Base-by-base conservation (phyloP, 2,888 invertebrate species). In the Drosophila barbarae region DNA sequence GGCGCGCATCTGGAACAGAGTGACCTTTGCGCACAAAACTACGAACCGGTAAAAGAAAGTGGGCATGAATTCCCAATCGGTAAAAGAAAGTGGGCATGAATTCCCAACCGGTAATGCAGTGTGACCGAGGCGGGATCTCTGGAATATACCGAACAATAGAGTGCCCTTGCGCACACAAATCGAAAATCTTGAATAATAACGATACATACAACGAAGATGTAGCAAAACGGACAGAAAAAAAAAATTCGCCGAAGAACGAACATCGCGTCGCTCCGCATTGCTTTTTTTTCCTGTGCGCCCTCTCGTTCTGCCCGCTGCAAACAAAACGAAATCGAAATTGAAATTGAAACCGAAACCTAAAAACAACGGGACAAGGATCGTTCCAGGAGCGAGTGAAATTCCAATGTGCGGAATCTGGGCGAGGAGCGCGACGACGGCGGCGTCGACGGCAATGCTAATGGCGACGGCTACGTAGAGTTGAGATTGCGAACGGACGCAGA, bases 401-500 rank as follows among this genome's bases (percentile, higher is more conserved):
- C 21, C 49, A 30, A 63, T 61, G 63, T 61, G 56, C 58, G 35
- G n/a, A 42, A 63, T 13, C 32, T 44, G 63, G 63, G 61, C 46
- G 28, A 63, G 18, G 30, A 61, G 49, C 18, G 30, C n/a, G 32
- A 32, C 58, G 35, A 21, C 57, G 28, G 30, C 30, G 58, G 42
- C 58, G 42, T 9, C 42, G 42, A 28, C 15, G 42, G 26, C n/a
- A n/a, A 42, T 23, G 42, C 26, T 23, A 23, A 41, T 23, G 41
- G 41, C 58, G 58, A 30, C 56, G 57, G n/a, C 57, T 34, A 56
- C 55, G 52, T 51, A 52, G 15, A 52, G 52, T 21, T 52, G 55
- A 51, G 55, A 51, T 56, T 56, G 55, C 55, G 52, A 56, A 56
- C 53, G 53, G 55, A 56, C 55, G 53, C 55, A 52, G 55, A 56